These are phyloP conservation scores for Bucorvus abyssinicus DNA, from an alignment of 2,797 vertebrate genomes.

Conservation along the genomic window DNA sequence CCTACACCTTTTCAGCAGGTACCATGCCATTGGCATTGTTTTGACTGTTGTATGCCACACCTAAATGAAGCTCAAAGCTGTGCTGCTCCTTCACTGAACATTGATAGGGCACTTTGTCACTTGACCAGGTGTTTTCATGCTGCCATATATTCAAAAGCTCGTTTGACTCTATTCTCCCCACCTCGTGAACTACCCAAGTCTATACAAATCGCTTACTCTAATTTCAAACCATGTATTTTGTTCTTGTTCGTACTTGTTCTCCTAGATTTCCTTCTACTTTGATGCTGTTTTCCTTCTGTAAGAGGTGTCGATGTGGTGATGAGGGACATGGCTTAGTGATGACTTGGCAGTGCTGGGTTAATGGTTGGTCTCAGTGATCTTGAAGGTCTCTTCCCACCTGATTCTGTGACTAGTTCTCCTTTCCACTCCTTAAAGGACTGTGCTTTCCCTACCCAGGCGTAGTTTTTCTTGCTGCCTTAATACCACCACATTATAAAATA, in stretches of 20 bases:
- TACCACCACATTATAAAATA: not conserved
- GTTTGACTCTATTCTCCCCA: not conserved
- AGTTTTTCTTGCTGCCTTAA: not conserved
- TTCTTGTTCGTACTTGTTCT: not conserved
- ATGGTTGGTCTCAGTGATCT: too few relatives aligned
- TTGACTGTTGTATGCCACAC: not conserved
- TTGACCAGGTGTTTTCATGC: not conserved
- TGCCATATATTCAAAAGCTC: not conserved
- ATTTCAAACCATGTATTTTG: not conserved
- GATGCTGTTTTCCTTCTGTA: not conserved
- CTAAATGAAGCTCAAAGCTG: not conserved
- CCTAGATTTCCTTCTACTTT: not conserved
- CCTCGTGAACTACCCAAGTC: not conserved
- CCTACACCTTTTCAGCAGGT: not conserved
- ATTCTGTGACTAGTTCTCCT: not conserved
- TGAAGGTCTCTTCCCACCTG: not conserved
- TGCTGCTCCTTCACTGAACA: not conserved
- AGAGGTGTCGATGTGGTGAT: too few relatives aligned
- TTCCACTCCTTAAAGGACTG: not conserved
- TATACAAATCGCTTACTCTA: not conserved
- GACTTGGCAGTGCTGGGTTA: too few relatives aligned
- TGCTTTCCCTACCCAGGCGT: not conserved
- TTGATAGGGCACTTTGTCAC: not conserved
- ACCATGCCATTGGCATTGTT: rapidly evolving
- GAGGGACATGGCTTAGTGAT: too few relatives aligned